Evolutionary conservation across 2,797 vertebrate species (phyloP), one percentile per base, ranked within the genome.

Genomic region (Leuciscus waleckii): DNA sequence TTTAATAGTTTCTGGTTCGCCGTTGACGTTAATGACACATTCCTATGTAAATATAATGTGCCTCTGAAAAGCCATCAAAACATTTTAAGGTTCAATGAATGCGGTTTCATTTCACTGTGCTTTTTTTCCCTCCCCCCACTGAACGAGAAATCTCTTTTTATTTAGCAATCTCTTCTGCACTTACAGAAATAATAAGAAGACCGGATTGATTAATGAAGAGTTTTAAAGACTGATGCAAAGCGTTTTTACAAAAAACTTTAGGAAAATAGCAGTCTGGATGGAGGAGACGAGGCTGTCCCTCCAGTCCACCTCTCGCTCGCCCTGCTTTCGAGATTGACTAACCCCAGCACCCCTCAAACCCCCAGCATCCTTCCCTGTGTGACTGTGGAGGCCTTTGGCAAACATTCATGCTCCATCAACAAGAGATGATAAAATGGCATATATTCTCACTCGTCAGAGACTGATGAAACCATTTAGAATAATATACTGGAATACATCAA

Each of bases 81-180:
- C 96, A 96, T 96, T 97, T 97, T 97, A 97, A 97, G 97, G 97
- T 98, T 98, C 97, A 97, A 96, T 97, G 97, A 96, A 95, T 98
- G 96, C 95, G 94, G 95, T 96, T 95, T 95, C 95, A 93, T 95
- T 97, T 96, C 94, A 88, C 86, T 86, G 88, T 89, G 88, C 87
- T 70, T 92, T 95, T 95, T 95, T 93, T 94, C 63, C 58, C 79
- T 81, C 56, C 46, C 79, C 77, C 70, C 84, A 86, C 56, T 87
- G 87, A 86, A 92, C 90, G 91, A 94, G 93, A 94, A 94, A 94
- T 96, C 94, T 96, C 94, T 96, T 97, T 97, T 96, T 96, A 96
- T 96, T 96, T 96, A 96, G 95, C 95, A 95, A 95, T 94, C 92
- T 93, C 91, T 69, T 90, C 94, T 91, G 91, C 93, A 92, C 92